Percentiles rank a stretch among this genome's conserved stretches.
Conservation (phyloP, 2,888 invertebrate species). For the Drosophila fulvimacula region DNA sequence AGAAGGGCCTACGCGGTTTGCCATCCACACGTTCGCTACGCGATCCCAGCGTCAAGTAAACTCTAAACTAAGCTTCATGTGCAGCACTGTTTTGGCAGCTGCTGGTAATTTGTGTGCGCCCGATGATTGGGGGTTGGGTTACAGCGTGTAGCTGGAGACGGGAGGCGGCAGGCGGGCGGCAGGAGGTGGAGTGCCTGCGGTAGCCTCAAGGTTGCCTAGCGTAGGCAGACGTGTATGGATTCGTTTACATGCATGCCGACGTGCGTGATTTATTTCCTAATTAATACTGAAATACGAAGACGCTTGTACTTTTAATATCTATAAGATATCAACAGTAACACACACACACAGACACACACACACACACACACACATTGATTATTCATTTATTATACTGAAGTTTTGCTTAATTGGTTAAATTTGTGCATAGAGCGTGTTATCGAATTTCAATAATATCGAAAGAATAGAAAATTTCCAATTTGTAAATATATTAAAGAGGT, state of each 20-base stretch:
- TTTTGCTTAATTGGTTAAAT: slow-evolving; percentile 35
- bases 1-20: slow-evolving; percentile 86
- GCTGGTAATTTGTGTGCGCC: slow-evolving; percentile 11
- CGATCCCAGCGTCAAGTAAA: slow-evolving; percentile 79
- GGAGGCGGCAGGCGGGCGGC: not conserved
- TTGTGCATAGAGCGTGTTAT: slow-evolving; percentile 6
- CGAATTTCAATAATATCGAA: slow-evolving; percentile 9
- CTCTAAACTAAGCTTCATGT: not conserved
- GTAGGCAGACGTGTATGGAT: slow-evolving; percentile 34
- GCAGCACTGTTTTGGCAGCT: slow-evolving; percentile 5
- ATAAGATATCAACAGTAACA: slow-evolving; percentile 56
- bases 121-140: not conserved
- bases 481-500: not conserved
- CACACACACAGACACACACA: slow-evolving; percentile 9
- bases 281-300: slow-evolving; percentile 78
- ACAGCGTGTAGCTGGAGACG: not conserved
- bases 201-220: slow-evolving; percentile 30
- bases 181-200: not conserved
- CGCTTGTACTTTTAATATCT: slow-evolving; percentile 80
- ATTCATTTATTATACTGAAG: slow-evolving; percentile 27
- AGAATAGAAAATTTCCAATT: not conserved
- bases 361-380: slow-evolving; percentile 34
- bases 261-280: slow-evolving; percentile 74
- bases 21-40: slow-evolving; percentile 89
- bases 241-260: slow-evolving; percentile 48